Evolutionary conservation across 2,797 vertebrate genomes (phyloP).

Genomic region (Rousettus madagascariensis): DNA sequence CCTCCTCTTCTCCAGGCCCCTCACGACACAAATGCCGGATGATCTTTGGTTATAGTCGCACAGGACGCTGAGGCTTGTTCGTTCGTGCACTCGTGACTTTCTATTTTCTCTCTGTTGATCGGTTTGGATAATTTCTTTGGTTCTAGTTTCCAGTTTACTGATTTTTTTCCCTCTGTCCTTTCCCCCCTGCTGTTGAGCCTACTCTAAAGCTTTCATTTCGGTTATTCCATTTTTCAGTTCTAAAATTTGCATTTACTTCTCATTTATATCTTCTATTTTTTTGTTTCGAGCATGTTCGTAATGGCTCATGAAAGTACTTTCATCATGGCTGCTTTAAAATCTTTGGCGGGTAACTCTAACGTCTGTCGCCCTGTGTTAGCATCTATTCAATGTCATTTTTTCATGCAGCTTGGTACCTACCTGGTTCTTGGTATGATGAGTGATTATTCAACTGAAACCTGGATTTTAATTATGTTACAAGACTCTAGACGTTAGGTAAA

Average conservation of each 20-base stretch:
- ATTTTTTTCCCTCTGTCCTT: background rate
- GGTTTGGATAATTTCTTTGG: background rate
- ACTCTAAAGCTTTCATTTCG: background rate
- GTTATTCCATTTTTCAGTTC: background rate
- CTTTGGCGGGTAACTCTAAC: background rate
- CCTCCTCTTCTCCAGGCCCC: background rate
- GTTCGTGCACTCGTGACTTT: background rate
- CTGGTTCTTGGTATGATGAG: background rate
- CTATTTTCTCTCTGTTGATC: background rate
- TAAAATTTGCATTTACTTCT: background rate
- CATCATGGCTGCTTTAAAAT: background rate
- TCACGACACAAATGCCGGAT: background rate
- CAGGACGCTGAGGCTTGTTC: background rate
- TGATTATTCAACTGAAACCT: background rate
- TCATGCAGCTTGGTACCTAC: background rate
- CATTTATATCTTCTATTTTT: background rate
- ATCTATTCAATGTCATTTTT: background rate
- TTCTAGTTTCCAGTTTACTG: background rate
- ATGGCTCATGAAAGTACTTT: background rate
- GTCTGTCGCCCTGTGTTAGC: background rate
- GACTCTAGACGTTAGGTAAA: background rate
- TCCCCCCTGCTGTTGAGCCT: background rate
- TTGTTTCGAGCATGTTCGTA: background rate
- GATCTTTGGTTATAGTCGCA: background rate
- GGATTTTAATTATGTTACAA: background rate